Base-by-base conservation (phyloP, 2,888 invertebrate genomes). In the Lathronympha strigana region DNA sequence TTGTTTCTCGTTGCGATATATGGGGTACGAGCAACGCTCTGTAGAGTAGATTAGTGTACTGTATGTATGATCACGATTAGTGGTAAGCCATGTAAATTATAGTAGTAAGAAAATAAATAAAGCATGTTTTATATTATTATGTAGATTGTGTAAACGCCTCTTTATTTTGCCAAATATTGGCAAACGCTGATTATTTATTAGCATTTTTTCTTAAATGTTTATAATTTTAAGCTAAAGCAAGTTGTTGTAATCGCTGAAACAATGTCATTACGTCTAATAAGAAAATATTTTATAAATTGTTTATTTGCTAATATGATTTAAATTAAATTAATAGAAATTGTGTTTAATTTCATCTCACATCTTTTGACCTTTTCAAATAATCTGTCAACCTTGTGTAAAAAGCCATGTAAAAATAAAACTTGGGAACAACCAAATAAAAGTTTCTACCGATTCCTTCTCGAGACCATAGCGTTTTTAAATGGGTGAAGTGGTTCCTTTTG, bases 231-330 rank as follows among this genome's bases (percentile, higher is more conserved):
- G 79, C 73, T 75, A 75, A 79, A 80, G 79, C 80, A 80, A 83
- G 82, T 86, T 87, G 86, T 88, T 87, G 85, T 87, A 86, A 83
- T 84, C 81, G 82, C 84, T 83, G 73, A 77, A 79, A 81, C 83
- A 78, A 83, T 80, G 84, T 87, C 87, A 83, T 81, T 85, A 69
- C 71, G 82, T 90, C 82, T 86, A 85, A 80, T 88, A 86, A 86
- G 86, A 87, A 87, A 89, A 90, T 90, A 90, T 91, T 91, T 91
- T 91, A 91, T 90, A 87, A 88, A 90, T 90, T 91, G 92, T 92
- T 91, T 91, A 91, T 91, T 92, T 92, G 92, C 92, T 92, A 91
- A 91, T 92, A 91, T 88, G 90, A 84, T 98, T 98, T 67, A 96
- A 88, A 84, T 85, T 86, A 86, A 84, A 75, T 74, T 58, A 67